phyloP scores from a whole-genome alignment of 2,888 invertebrate species.

The Hetaerina titia region DNA sequence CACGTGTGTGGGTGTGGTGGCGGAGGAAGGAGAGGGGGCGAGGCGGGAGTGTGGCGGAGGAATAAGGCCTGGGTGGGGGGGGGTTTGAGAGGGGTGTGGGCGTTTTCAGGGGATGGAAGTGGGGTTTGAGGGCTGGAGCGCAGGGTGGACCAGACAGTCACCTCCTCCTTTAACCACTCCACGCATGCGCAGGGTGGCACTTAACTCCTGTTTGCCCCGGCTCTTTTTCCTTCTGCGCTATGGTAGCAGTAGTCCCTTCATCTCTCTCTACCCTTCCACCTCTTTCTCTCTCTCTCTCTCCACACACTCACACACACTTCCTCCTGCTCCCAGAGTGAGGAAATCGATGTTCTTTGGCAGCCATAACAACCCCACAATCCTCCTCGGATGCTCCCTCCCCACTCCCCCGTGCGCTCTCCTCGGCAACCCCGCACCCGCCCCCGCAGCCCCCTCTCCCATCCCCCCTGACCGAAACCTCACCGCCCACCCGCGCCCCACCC shows the following conservation, averaged over 20 bases:
- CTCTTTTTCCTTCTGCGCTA: slow-evolving; percentile 53
- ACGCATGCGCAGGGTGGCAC: slow-evolving; percentile 67
- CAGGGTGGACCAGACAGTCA: slow-evolving; percentile 50
- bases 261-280: slow-evolving; percentile 42
- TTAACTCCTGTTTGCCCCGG: slow-evolving; percentile 60
- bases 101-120: background rate
- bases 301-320: slow-evolving; percentile 18
- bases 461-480: slow-evolving; percentile 25
- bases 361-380: slow-evolving; percentile 70
- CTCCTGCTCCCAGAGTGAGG: slow-evolving; percentile 69
- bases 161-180: slow-evolving; percentile 62
- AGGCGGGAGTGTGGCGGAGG: background rate
- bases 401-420: slow-evolving; percentile 45
- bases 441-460: background rate
- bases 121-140: slow-evolving; percentile 45
- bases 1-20: too few species aligned
- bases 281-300: background rate
- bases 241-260: slow-evolving; percentile 42
- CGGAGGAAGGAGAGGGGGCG: background rate
- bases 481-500: slow-evolving; percentile 47
- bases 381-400: slow-evolving; percentile 68
- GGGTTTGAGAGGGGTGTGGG: background rate
- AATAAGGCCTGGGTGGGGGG: background rate
- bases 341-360: slow-evolving; percentile 71
- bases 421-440: slow-evolving; percentile 66